Evolutionary conservation across 2,797 vertebrate species (phyloP), one percentile per base, ranked within the genome.

Genomic region (Bradypodion ventrale): DNA sequence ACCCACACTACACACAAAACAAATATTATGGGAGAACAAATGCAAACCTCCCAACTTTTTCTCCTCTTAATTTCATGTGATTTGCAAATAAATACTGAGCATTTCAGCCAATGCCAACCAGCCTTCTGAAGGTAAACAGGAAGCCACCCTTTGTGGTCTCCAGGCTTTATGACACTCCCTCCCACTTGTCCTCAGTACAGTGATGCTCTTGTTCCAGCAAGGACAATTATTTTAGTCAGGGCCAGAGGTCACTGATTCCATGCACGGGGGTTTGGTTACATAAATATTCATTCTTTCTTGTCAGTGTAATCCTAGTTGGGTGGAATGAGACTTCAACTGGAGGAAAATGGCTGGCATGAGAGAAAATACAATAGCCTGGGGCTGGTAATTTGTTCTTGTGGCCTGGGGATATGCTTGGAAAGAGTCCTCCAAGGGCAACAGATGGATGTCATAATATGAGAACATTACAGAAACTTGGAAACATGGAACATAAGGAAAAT

Each of bases 111-210:
- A 8, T 23, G 32, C 60, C 75, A 42, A 66, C 60, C 77, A 0
- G 69, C 65, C 81, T 85, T 60, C 10, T 7, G 32, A 32, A 12
- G 0, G 83, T 83, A 82, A 92, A 86, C 82, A 88, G 86, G 82
- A 88, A 90, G 69, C 84, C 68, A 25, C 44, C 80, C 1, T 0
- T 3, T 2, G 60, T 77, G 70, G 77, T 32, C 83, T 74, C 78
- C 72, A 49, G 68, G 83, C 46, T 42, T 75, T 63, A 35, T 4
- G 8, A 69, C n/a, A 56, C 60, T 32, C 60, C 62, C 60, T 32
- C 60, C 62, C 75, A 37, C 77, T 1, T 62, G 35, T n/a, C 77
- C 9, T 1, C 27, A 85, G 84, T 27, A 32, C 21, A 82, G 23
- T 69, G 4, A 29, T 9, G 6, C 27, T 75, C 84, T 59, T 40